Percentiles rank a stretch among this genome's conserved stretches.
phyloP scores from a whole-genome alignment of 2,113 vertebrate genomes.

The Hypanus sabinus region DNA sequence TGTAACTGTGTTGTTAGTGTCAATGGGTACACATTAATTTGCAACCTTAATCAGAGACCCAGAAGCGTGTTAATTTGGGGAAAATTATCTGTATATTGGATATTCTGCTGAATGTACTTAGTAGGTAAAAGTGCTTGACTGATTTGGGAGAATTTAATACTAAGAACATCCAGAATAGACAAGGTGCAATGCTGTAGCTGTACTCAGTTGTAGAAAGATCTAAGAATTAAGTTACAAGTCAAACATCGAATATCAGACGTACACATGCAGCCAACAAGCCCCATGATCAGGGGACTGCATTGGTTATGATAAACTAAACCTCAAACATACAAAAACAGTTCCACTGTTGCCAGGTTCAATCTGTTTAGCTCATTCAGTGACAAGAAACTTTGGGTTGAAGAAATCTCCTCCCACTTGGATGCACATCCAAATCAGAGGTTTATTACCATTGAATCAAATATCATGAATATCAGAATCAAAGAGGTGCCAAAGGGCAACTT shows the following conservation, averaged over 20 bases:
- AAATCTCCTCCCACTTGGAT: not conserved
- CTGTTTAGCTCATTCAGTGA: not conserved
- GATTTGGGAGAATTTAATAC: not conserved
- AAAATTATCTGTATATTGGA: not conserved
- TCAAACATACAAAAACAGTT: not conserved
- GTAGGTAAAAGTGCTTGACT: not conserved
- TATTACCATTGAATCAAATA: too few relatives aligned
- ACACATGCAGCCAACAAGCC: not conserved
- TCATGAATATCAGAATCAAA: too few relatives aligned
- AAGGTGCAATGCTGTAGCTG: not conserved
- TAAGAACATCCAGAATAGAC: not conserved
- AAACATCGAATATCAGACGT: not conserved
- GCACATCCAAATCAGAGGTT: not conserved
- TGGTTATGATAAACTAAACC: not conserved
- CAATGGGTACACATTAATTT: not conserved
- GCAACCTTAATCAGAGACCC: not conserved
- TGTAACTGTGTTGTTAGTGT: not conserved
- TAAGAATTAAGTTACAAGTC: not conserved
- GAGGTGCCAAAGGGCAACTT: too few relatives aligned
- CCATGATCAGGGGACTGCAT: not conserved
- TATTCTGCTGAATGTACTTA: not conserved
- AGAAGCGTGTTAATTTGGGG: not conserved
- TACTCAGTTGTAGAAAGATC: not conserved
- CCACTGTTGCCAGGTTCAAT: not conserved
- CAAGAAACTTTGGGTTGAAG: not conserved